Evolutionary conservation across 1,140 invertebrate species (phyloP).

Genomic region (Drosophila lini): DNA sequence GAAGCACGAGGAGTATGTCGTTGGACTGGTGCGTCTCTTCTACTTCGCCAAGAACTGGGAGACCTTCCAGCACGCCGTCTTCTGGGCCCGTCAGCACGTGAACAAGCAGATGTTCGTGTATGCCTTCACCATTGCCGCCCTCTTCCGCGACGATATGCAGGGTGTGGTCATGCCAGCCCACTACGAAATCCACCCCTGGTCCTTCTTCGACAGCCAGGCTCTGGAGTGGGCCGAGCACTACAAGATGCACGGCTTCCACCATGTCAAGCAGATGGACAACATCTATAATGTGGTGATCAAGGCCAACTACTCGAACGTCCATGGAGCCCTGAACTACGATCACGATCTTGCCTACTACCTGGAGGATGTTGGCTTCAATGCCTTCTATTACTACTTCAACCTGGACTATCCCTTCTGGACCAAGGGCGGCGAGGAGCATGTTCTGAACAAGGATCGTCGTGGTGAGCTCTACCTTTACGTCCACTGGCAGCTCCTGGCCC

Average conservation of each 20-base stretch:
- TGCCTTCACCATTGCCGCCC: constrained; percentile 86
- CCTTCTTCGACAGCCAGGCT: constrained; percentile 86
- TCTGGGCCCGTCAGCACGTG: constrained; percentile 86
- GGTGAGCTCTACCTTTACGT: constrained; percentile 87
- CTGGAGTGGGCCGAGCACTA: constrained; percentile 86
- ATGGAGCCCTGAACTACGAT: constrained; percentile 85
- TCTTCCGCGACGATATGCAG: constrained; percentile 86
- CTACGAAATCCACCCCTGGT: constrained; percentile 88
- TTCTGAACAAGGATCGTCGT: constrained; percentile 86
- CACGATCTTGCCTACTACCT: constrained; percentile 87
- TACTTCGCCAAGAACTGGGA: constrained; percentile 88
- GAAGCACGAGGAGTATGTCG: constrained; percentile 85
- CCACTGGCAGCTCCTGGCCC: constrained; percentile 87
- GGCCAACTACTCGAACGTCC: constrained; percentile 87
- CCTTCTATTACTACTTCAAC: constrained; percentile 87
- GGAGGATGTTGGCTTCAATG: constrained; percentile 89
- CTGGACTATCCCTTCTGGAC: constrained; percentile 86
- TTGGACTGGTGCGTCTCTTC: constrained; percentile 86
- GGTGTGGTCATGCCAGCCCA: constrained; percentile 87
- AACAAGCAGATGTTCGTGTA: constrained; percentile 87
- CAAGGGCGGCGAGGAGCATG: constrained; percentile 82
- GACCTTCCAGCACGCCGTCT: constrained; percentile 87
- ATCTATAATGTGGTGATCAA: constrained; percentile 85
- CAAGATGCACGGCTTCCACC: constrained; percentile 86
- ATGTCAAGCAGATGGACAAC: constrained; percentile 85